These are phyloP conservation scores for Calidris pygmaea DNA, from an alignment of 2,113 vertebrate genomes.

Conservation along the genomic window DNA sequence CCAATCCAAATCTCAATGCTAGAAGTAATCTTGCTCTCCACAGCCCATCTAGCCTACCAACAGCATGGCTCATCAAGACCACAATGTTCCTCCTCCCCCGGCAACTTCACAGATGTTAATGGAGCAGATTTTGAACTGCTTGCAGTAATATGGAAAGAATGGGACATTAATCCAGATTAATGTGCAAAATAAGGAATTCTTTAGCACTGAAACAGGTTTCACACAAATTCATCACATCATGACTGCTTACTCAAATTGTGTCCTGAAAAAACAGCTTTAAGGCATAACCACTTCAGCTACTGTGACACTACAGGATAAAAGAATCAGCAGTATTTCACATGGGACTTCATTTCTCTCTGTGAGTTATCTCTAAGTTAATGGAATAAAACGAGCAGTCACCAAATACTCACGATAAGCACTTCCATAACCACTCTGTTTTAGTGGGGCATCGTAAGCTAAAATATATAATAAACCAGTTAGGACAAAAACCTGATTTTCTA, in stretches of 20 bases:
- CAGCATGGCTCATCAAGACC: not conserved
- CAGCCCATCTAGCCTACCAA: not conserved
- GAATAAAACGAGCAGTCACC: not conserved
- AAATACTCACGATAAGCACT: not conserved
- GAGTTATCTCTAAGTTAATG: not conserved
- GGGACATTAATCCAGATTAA: not conserved
- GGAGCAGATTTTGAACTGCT: not conserved
- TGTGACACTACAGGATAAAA: not conserved
- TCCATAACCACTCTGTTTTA: not conserved
- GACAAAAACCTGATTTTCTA: not conserved
- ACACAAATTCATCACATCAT: not conserved
- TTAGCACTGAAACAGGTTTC: not conserved
- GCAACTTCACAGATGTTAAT: not conserved
- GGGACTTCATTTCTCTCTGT: not conserved
- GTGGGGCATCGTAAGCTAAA: not conserved
- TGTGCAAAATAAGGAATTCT: not conserved
- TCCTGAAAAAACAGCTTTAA: not conserved
- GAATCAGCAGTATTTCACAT: not conserved
- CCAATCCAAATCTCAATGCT: not conserved
- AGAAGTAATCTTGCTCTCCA: not conserved
- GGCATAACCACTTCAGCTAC: not conserved
- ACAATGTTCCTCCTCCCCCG: not conserved
- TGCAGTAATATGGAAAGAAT: slow-evolving; percentile 12
- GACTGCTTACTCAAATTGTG: not conserved
- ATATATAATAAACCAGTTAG: not conserved